Conservation (phyloP, 2,888 invertebrate genomes). For the Apodemia zela region DNA sequence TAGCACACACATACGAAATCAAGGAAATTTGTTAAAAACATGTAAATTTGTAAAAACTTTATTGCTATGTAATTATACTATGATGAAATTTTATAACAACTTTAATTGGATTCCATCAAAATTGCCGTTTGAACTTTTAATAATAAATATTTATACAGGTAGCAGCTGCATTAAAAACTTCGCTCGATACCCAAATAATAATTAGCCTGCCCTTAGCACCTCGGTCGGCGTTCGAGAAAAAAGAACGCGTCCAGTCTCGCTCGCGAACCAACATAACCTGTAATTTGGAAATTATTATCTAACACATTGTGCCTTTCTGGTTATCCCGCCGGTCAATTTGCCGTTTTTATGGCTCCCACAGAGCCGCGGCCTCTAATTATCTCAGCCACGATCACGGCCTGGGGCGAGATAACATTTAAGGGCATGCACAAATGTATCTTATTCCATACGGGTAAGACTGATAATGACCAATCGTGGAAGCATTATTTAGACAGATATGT, state of each 20-base stretch:
- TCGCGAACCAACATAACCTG: conserved; percentile 76
- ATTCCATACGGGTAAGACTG: conserved; percentile 34
- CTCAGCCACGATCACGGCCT: conserved; percentile 73
- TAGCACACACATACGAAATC: neutral
- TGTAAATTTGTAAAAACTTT: too few species aligned
- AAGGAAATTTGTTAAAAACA: too few species aligned
- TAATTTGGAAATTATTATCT: conserved; percentile 81
- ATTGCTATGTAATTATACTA: neutral
- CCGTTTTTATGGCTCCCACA: conserved; percentile 80
- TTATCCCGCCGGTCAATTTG: conserved; percentile 81
- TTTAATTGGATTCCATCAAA: conserved; percentile 68
- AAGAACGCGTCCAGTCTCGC: conserved; percentile 63
- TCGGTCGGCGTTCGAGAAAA: conserved; percentile 70
- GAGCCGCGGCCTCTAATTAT: conserved; percentile 78
- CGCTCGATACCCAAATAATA: conserved; percentile 78
- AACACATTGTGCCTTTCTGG: conserved; percentile 81
- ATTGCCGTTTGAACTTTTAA: conserved; percentile 72
- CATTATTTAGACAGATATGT: conserved; percentile 55
- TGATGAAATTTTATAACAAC: conserved; percentile 46
- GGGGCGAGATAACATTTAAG: conserved; percentile 53
- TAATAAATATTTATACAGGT: conserved; percentile 80
- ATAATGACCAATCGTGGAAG: conserved; percentile 32
- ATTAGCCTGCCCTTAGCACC: conserved; percentile 80
- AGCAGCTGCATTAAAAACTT: conserved; percentile 78
- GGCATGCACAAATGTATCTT: conserved; percentile 36